phyloP scores from a whole-genome alignment of 1,140 invertebrate genomes.

The Papilio machaon region DNA sequence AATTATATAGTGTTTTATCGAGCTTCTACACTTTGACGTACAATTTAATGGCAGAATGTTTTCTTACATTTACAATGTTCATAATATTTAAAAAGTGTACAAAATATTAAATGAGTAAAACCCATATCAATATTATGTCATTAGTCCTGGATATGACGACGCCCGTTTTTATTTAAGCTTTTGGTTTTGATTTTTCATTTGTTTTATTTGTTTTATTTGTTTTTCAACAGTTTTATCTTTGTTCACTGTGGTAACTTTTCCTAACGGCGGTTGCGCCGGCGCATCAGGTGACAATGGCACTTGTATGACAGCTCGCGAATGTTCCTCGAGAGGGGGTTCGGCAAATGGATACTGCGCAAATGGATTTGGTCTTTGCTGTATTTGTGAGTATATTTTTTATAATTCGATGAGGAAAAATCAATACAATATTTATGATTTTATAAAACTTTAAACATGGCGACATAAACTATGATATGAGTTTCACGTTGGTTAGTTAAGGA shows the following conservation, averaged over 20 bases:
- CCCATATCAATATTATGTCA: neutral
- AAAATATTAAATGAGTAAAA: neutral
- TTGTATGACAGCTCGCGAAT: conserved; percentile 87
- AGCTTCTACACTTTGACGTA: neutral
- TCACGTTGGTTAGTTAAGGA: too few relatives aligned
- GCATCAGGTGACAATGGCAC: conserved; percentile 89
- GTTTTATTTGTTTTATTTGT: neutral
- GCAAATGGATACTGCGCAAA: conserved; percentile 89
- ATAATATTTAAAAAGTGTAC: neutral
- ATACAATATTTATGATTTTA: too few relatives aligned
- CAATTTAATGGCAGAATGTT: neutral
- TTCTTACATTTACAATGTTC: neutral
- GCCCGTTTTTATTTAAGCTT: too few relatives aligned
- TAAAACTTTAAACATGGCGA: too few relatives aligned
- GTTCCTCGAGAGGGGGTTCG: conserved; percentile 85
- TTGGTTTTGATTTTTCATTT: neutral
- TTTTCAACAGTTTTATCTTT: conserved; percentile 85
- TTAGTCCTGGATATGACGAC: neutral
- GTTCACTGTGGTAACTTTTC: conserved; percentile 89
- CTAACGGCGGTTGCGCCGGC: conserved; percentile 86
- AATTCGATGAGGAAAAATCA: neutral
- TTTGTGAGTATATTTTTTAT: conserved; percentile 83
- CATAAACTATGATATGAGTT: too few relatives aligned
- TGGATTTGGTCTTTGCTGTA: conserved; percentile 89
- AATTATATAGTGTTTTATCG: neutral